Evolutionary conservation across 1,140 invertebrate genomes (phyloP), one percentile per base, ranked within the genome.

Genomic region (Acyrthosiphon pisum): DNA sequence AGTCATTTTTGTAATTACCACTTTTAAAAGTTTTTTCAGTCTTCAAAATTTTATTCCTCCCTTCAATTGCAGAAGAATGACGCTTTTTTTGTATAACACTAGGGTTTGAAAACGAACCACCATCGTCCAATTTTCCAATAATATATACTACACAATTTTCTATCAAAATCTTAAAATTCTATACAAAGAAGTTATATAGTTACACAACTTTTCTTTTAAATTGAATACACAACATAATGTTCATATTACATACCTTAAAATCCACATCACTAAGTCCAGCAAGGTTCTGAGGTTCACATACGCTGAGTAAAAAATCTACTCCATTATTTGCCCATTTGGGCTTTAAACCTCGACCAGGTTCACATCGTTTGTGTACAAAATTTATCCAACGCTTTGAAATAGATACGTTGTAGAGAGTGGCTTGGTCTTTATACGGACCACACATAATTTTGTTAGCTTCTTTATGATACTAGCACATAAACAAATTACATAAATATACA

Each of bases 361-460:
- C 98, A 95, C 98, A 99, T 50, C 97, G 96, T 94, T 97, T 96
- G 94, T 96, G 96, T 0, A 98, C 98, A 95, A 98, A 99, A 76
- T 96, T 96, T 97, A 98, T 98, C 98, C 98, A 99, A 94, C 97
- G 96, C 93, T 96, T 96, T 6, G 98, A 97, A 95, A 98, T 98
- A 88, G 96, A 95, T 1, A 98, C 96, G 87, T 98, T 96, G 84
- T 96, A 95, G 50, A 94, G 94, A 6, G 96, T 95, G 93, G 95
- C 95, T 93, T 94, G 94, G 76, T 94, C 94, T 91, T 95, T 94
- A 50, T 95, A 95, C 26, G 96, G 95, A 6, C 95, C 95, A 0
- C 95, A 95, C 35, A 96, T 95, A 20, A 98, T 95, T 37, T 97
- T 96, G 86, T 96, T 97, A 90, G 98, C 96, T 95, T 98, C 98